Conservation (phyloP, 64 coral and sea anemone species). For the Exaiptasia diaphana region DNA sequence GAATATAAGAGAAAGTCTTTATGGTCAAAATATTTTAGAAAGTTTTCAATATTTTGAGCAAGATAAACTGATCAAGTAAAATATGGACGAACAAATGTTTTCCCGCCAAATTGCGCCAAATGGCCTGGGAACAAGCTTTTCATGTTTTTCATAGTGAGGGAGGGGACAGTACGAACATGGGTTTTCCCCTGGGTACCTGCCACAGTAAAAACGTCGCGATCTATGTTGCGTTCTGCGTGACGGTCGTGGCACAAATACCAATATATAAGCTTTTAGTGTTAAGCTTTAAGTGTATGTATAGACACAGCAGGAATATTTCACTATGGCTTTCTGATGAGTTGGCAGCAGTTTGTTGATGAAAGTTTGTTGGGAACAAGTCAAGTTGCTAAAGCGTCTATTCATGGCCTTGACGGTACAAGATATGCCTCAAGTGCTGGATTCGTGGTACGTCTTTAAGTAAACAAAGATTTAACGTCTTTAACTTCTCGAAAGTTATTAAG, state of each 20-base stretch:
- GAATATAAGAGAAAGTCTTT: neutral
- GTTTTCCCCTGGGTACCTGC: neutral
- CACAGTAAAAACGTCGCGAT: too few relatives aligned
- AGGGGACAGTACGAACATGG: neutral
- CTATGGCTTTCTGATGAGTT: constrained; percentile 93
- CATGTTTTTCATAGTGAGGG: neutral
- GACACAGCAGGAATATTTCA: too few relatives aligned
- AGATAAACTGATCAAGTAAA: neutral
- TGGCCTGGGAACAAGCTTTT: neutral
- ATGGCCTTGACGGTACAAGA: constrained; percentile 75
- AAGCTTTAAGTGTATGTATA: too few relatives aligned
- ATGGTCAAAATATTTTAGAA: neutral
- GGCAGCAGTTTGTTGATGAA: constrained; percentile 97
- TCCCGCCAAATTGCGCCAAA: constrained; percentile 61
- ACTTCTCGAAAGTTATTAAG: too few relatives aligned
- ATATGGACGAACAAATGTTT: constrained; percentile 26
- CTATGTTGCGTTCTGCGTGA: too few relatives aligned
- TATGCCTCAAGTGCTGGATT: constrained; percentile 85
- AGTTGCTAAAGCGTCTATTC: constrained; percentile 89
- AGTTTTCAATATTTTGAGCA: neutral
- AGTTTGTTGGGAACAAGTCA: constrained; percentile 91
- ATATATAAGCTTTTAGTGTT: too few relatives aligned
- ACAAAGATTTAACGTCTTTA: too few relatives aligned
- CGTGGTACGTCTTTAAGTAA: constrained; percentile 67
- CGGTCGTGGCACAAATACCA: too few relatives aligned